Percentiles rank a stretch among this genome's conserved stretches.
Evolutionary conservation across 2,113 vertebrate genomes (phyloP).

Genomic region (Stictonetta naevosa): DNA sequence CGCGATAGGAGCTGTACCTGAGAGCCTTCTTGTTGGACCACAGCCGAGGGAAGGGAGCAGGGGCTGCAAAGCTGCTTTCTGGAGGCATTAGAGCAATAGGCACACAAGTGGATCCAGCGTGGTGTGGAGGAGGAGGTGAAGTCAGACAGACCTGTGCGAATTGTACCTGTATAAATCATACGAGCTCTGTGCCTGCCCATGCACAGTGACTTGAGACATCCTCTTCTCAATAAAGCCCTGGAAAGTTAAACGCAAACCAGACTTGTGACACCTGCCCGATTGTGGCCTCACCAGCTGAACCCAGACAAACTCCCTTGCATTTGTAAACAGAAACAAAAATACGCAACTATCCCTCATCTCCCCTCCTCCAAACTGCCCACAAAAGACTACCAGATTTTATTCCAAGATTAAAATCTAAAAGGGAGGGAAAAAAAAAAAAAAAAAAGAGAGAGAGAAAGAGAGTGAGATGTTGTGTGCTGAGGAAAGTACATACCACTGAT

Average conservation of each 20-base stretch:
- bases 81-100: background rate
- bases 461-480: background rate
- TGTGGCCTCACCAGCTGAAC: background rate
- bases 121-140: background rate
- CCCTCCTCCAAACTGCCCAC: background rate
- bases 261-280: background rate
- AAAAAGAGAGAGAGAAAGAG: background rate
- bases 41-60: background rate
- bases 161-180: accelerated
- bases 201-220: accelerated
- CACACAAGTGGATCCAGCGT: accelerated
- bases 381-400: background rate
- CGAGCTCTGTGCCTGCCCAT: background rate
- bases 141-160: background rate
- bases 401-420: slow-evolving; percentile 23
- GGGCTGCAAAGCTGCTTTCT: background rate
- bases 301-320: background rate
- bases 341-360: background rate
- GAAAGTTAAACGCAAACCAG: background rate
- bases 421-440: too few relatives aligned
- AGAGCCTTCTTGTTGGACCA: background rate
- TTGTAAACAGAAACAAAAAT: background rate
- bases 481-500: background rate
- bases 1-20: background rate
- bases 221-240: background rate